Percentiles rank a stretch among this genome's conserved stretches.
Evolutionary conservation across 2,888 invertebrate genomes (phyloP).

Genomic region (Blastobasis adustella): DNA sequence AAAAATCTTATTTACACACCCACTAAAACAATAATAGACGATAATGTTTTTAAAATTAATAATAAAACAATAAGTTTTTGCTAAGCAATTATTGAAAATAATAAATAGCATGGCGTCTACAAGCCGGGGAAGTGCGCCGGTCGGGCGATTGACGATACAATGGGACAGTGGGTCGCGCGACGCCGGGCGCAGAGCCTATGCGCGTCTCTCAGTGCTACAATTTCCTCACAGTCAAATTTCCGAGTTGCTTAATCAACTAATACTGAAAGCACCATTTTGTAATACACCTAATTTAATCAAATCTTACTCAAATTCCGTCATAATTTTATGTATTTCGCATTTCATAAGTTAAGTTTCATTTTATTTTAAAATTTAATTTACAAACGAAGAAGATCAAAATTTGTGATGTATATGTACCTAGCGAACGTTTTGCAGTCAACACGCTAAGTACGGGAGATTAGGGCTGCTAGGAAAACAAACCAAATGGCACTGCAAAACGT

Average conservation of each 20-base stretch:
- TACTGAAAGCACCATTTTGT: conserved; percentile 71
- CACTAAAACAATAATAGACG: conserved; percentile 50
- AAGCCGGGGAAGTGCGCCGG: conserved; percentile 15
- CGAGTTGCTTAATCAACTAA: conserved; percentile 62
- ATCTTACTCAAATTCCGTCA: conserved; percentile 36
- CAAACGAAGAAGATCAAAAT: too few relatives aligned
- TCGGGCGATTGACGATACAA: not conserved
- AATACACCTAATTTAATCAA: conserved; percentile 44
- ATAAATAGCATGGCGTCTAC: conserved; percentile 37
- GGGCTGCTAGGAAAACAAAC: too few relatives aligned
- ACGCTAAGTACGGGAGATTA: too few relatives aligned
- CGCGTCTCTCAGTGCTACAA: conserved; percentile 35
- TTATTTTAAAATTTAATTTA: not conserved
- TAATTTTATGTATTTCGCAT: conserved; percentile 37
- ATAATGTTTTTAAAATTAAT: conserved; percentile 34
- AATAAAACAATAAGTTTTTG: conserved; percentile 48
- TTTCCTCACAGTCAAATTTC: conserved; percentile 37
- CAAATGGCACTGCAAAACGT: too few relatives aligned
- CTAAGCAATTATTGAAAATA: conserved; percentile 58
- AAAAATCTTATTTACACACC: conserved; percentile 70
- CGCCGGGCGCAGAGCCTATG: conserved; percentile 22
- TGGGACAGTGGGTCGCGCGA: not conserved
- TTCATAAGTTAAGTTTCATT: conserved; percentile 8
- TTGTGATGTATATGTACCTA: too few relatives aligned
- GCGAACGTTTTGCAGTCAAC: too few relatives aligned